Base-by-base conservation (phyloP, 2,888 invertebrate species). In the Hypena proboscidalis region DNA sequence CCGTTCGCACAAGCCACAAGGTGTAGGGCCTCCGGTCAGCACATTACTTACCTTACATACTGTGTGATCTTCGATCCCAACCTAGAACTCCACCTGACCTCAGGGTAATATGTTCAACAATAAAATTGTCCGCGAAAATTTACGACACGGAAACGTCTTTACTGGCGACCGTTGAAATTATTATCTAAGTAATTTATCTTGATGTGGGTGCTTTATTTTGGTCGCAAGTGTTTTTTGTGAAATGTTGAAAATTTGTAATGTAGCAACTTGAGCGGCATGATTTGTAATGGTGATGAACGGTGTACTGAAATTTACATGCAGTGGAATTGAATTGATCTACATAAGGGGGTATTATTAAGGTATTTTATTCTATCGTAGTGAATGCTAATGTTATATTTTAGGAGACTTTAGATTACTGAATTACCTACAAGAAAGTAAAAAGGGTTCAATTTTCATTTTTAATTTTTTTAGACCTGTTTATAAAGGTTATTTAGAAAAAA, bases 1-100 rank as follows among this genome's bases (percentile, higher is more conserved):
- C 65, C 37, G 27, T 57, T 43, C 57, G 37, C 62, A 66, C 69
- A 68, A 72, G 70, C 36, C 62, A 66, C 69, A 68, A 72, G 70
- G 74, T 70, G 74, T 56, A 58, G 47, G 52, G 66, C 74, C 74
- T 39, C 66, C 67, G 70, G 76, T 70, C 71, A 67, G 55, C 65
- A 53, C 59, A 70, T 70, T 67, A 69, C 66, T 72, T 60, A 72
- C 57, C 39, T 67, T 63, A 69, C 62, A 63, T 58, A 64, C 69
- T 60, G 62, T 62, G 58, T 65, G 70, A 67, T 67, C 67, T 67
- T 41, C 62, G 63, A 62, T 57, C 66, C 48, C 54, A 63, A 70
- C 70, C 70, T 50, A 63, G 55, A 61, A 69, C 59, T 56, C 51
- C 41, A 51, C 44, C 34, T 42, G 62, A 70, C 66, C 60, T 33